Base-by-base conservation (phyloP, 2,113 vertebrate genomes). In the Tympanuchus pallidicinctus region DNA sequence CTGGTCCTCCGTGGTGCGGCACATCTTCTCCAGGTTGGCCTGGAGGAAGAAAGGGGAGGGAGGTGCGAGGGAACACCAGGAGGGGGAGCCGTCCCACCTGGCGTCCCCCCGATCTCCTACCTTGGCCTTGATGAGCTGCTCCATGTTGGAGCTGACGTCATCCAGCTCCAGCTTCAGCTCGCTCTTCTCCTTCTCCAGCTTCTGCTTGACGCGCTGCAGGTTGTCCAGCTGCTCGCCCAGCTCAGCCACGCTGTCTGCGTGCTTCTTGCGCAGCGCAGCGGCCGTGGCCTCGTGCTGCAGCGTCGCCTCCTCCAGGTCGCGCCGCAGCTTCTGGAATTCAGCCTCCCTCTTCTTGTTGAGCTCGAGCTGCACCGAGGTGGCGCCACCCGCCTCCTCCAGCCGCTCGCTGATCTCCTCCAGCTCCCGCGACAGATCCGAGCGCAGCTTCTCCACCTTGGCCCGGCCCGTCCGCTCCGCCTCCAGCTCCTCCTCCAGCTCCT, bases 341-440 rank as follows among this genome's bases (percentile, higher is more conserved):
- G 97, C 96, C 88, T 99, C 99, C 8, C 99, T 98, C 96, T 99
- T 99, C 96, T 99, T 99, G 97, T 98, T 99, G 94, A 99, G 98
- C 97, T 99, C 99, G 5, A 99, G 92, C 97, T 99, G 99, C 34
- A 97, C 98, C 2, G 98, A 94, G 2, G 98, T 98, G 97, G 99
- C 98, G 1, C 98, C 97, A 0, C 99, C 97, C 0, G 98, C 97
- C 87, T 99, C 99, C 77, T 99, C 99, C 91, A 99, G 96, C 20
- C 99, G 92, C 85, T 99, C 99, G 2, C 99, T 99, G 97, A 99
- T 98, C 97, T 99, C 99, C 94, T 99, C 99, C 88, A 99, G 97
- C 94, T 99, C 99, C 52, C 99, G 97, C 5, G 98, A 78, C 50
- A 99, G 95, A 50, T 99, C 98, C 1, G 98, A 97, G 42, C 98